Conservation (phyloP, 1,140 invertebrate genomes). For the Euura saliciscinereae region DNA sequence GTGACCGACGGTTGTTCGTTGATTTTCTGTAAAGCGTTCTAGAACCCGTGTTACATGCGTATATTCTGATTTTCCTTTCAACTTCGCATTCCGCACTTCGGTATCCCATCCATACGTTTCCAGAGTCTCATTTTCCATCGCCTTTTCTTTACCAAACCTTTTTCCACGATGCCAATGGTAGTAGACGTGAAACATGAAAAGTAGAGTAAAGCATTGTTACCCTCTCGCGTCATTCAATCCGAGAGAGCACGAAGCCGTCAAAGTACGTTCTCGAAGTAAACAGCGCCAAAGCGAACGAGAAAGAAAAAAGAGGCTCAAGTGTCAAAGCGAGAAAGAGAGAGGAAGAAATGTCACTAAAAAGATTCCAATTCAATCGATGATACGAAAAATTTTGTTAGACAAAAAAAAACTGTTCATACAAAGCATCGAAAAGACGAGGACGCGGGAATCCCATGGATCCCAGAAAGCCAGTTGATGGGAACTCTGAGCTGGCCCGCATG, state of each 20-base stretch:
- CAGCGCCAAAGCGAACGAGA: background rate
- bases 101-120: too few relatives aligned
- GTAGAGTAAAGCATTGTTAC: background rate
- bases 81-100: background rate
- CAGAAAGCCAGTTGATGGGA: too few relatives aligned
- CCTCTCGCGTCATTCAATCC: conserved; percentile 2
- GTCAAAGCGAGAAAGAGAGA: too few relatives aligned
- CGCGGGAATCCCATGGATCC: too few relatives aligned
- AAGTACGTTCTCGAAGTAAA: background rate
- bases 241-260: background rate
- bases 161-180: too few relatives aligned
- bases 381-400: too few relatives aligned
- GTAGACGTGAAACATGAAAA: background rate
- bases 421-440: too few relatives aligned
- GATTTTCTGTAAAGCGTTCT: background rate
- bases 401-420: too few relatives aligned
- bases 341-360: too few relatives aligned
- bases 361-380: too few relatives aligned
- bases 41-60: background rate
- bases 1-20: background rate
- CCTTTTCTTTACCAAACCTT: background rate
- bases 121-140: background rate
- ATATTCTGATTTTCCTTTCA: background rate
- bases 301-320: too few relatives aligned
- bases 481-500: background rate